A percentile compares a stretch with the other conserved stretches of the same genome.
phyloP scores from a whole-genome alignment of 2,113 vertebrate species.

The Miniopterus natalensis region DNA sequence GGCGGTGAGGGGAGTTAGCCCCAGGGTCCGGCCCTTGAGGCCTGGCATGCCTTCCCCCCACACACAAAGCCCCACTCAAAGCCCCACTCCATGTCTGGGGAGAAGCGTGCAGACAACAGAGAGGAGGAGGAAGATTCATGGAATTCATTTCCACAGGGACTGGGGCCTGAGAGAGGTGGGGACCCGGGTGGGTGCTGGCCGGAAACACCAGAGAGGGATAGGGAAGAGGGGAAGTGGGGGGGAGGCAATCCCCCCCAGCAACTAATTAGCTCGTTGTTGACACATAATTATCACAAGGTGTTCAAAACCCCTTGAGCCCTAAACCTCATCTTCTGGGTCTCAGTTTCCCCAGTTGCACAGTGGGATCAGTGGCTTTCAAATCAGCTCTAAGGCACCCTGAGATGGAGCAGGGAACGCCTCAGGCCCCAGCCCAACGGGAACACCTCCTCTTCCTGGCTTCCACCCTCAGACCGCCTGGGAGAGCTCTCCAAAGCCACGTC shows the following conservation, averaged over 20 bases:
- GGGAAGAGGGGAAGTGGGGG: accelerated
- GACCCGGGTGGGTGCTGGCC: accelerated
- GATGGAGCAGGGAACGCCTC: neutral
- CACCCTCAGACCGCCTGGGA: accelerated
- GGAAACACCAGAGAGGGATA: neutral
- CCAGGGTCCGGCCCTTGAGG: accelerated
- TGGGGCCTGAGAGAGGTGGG: neutral
- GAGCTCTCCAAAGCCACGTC: neutral
- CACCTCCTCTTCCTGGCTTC: accelerated
- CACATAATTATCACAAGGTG: accelerated
- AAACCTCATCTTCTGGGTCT: neutral
- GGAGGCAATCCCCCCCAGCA: neutral
- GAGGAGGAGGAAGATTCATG: conserved; percentile 66
- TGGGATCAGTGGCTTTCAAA: neutral
- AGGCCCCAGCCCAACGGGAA: neutral
- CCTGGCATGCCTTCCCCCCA: neutral
- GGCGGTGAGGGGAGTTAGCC: accelerated
- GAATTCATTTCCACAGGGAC: conserved; percentile 66
- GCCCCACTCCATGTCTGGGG: neutral
- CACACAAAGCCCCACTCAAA: accelerated
- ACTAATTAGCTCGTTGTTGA: neutral
- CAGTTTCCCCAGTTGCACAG: neutral
- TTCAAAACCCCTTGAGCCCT: accelerated
- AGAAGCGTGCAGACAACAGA: too few species aligned
- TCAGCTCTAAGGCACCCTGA: accelerated